These are phyloP conservation scores for Actinernus sp. DNA, from an alignment of 92 coral and sea anemone genomes.

Conservation along the genomic window DNA sequence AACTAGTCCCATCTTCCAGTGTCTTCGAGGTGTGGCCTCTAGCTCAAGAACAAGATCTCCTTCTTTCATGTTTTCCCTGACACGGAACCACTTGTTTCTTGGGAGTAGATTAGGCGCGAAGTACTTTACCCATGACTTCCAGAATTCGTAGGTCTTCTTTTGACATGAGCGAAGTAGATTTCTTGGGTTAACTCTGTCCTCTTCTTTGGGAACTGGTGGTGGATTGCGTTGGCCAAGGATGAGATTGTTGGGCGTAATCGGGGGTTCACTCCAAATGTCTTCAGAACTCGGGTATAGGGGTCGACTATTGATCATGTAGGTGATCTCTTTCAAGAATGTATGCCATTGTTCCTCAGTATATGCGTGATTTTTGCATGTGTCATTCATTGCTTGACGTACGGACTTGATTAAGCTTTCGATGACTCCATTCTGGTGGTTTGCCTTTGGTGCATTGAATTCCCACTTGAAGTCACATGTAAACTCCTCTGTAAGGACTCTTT, in stretches of 20 bases:
- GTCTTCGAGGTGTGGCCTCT: constrained; percentile 15
- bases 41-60: constrained; percentile 46
- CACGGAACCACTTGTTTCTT: constrained; percentile 42
- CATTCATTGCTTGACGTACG: constrained; percentile 40
- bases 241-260: constrained; percentile 44
- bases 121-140: constrained; percentile 50
- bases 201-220: constrained; percentile 32
- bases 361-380: constrained; percentile 28
- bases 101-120: constrained; percentile 40
- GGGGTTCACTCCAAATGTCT: constrained; percentile 39
- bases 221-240: constrained; percentile 44
- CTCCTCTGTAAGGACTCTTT: constrained; percentile 28
- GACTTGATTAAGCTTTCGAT: constrained; percentile 58
- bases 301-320: constrained; percentile 50
- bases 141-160: constrained; percentile 11
- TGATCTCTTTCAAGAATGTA: constrained; percentile 43
- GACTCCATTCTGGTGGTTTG: constrained; percentile 58
- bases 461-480: constrained; percentile 16
- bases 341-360: constrained; percentile 70
- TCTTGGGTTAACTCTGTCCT: constrained; percentile 37
- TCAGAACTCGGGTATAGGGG: constrained; percentile 58
- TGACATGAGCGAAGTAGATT: constrained; percentile 13
- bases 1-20: constrained; percentile 41
- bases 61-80: constrained; percentile 20
- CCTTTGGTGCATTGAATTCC: constrained; percentile 13